Conservation (phyloP, 2,113 vertebrate species). For the Ageneiosus marmoratus region DNA sequence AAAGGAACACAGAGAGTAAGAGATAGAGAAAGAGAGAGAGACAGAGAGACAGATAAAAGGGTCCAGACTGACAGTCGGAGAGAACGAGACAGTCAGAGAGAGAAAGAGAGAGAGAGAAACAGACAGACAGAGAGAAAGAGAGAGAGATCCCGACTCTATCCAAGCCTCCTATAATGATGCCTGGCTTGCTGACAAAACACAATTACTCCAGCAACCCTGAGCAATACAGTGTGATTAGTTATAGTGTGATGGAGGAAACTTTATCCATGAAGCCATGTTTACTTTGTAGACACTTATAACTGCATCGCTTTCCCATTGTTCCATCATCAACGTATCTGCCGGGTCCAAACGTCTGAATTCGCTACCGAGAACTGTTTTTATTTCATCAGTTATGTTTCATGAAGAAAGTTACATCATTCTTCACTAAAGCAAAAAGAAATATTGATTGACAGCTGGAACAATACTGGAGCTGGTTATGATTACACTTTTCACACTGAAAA, state of each 20-base stretch:
- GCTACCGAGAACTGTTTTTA: background rate
- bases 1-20: too few relatives aligned
- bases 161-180: slow-evolving; percentile 77
- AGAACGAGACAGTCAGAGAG: too few relatives aligned
- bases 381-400: background rate
- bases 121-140: slow-evolving; percentile 59
- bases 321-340: background rate
- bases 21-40: too few relatives aligned
- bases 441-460: background rate
- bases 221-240: slow-evolving; percentile 75
- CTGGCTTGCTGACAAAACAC: slow-evolving; percentile 78
- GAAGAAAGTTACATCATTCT: background rate
- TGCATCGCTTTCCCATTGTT: background rate
- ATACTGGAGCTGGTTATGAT: background rate
- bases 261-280: slow-evolving; percentile 22
- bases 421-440: background rate
- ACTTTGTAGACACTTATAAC: background rate
- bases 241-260: slow-evolving; percentile 43
- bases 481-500: too few relatives aligned
- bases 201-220: slow-evolving; percentile 78
- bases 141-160: slow-evolving; percentile 72
- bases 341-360: background rate
- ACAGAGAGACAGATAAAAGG: too few relatives aligned
- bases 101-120: background rate
- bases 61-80: too few relatives aligned